Evolutionary conservation across 2,797 vertebrate genomes (phyloP).

Genomic region (Esox lucius): DNA sequence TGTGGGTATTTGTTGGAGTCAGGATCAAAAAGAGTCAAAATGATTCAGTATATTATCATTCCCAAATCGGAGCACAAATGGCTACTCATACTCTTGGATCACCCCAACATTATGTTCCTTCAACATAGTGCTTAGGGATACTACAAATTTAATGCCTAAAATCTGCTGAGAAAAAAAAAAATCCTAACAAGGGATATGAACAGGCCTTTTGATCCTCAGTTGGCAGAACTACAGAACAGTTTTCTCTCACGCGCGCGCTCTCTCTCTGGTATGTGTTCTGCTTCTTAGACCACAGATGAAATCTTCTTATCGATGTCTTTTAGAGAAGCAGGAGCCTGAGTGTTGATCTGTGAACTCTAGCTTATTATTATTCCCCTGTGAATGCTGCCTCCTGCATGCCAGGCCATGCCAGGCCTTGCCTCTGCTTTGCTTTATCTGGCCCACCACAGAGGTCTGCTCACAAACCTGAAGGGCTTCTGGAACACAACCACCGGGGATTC

Average conservation of each 20-base stretch:
- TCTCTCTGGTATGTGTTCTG: conserved; percentile 20
- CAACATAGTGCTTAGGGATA: conserved; percentile 43
- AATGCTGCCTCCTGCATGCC: conserved; percentile 41
- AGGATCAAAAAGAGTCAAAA: background rate
- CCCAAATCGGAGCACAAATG: conserved; percentile 26
- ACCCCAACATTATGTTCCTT: conserved; percentile 23
- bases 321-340: conserved; percentile 33
- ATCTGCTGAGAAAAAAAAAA: conserved; percentile 30
- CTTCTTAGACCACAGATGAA: conserved; percentile 22
- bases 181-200: conserved; percentile 33
- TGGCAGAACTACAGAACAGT: conserved; percentile 31
- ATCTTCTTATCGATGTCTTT: conserved; percentile 32
- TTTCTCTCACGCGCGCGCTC: background rate
- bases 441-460: conserved; percentile 67
- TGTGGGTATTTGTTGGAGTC: too few species aligned
- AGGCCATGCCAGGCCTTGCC: conserved; percentile 39
- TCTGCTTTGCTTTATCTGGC: conserved; percentile 72
- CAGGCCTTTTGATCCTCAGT: conserved; percentile 45
- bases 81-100: conserved; percentile 29
- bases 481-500: conserved; percentile 69
- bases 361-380: conserved; percentile 54
- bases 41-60: background rate
- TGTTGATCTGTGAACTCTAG: conserved; percentile 45
- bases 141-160: conserved; percentile 56
- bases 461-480: conserved; percentile 76